A percentile compares a stretch with the other conserved stretches of the same genome.
These are phyloP conservation scores for Brachionus angularis DNA, from an alignment of 1,140 invertebrate genomes.

Conservation along the genomic window DNA sequence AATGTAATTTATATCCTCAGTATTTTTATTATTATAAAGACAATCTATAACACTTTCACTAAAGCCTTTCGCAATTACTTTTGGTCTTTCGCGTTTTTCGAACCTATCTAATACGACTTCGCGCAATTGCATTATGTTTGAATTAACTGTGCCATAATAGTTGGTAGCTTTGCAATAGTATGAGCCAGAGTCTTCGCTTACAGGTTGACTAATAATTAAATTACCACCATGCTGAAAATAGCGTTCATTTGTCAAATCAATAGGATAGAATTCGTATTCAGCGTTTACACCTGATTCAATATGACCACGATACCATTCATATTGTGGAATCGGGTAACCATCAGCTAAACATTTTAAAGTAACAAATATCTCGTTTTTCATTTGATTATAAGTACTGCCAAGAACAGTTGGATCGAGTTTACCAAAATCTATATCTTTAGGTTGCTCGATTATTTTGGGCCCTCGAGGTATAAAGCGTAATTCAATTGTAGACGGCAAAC, in stretches of 20 bases:
- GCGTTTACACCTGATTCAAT: slow-evolving; percentile 58
- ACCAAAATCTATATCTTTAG: slow-evolving; percentile 75
- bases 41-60: slow-evolving; percentile 30
- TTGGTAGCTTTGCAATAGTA: slow-evolving; percentile 88
- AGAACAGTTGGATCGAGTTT: slow-evolving; percentile 66
- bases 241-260: slow-evolving; percentile 60
- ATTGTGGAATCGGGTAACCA: slow-evolving; percentile 81
- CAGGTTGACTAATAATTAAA: slow-evolving; percentile 70
- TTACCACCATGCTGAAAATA: slow-evolving; percentile 55
- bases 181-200: slow-evolving; percentile 68
- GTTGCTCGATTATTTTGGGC: slow-evolving; percentile 80
- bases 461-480: slow-evolving; percentile 74
- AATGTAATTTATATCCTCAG: slow-evolving; percentile 45
- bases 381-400: slow-evolving; percentile 41
- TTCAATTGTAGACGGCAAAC: slow-evolving; percentile 59
- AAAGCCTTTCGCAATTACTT: slow-evolving; percentile 26
- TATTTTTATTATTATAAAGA: slow-evolving; percentile 45
- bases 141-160: slow-evolving; percentile 78
- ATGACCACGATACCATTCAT: slow-evolving; percentile 59
- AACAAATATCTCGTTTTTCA: slow-evolving; percentile 36
- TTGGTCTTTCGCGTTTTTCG: slow-evolving; percentile 29
- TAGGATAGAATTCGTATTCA: slow-evolving; percentile 72
- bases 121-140: slow-evolving; percentile 76
- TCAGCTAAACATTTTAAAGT: slow-evolving; percentile 70
- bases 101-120: slow-evolving; percentile 46